These are phyloP conservation scores for Saccopteryx bilineata DNA, from an alignment of 2,113 vertebrate species.

Conservation along the genomic window DNA sequence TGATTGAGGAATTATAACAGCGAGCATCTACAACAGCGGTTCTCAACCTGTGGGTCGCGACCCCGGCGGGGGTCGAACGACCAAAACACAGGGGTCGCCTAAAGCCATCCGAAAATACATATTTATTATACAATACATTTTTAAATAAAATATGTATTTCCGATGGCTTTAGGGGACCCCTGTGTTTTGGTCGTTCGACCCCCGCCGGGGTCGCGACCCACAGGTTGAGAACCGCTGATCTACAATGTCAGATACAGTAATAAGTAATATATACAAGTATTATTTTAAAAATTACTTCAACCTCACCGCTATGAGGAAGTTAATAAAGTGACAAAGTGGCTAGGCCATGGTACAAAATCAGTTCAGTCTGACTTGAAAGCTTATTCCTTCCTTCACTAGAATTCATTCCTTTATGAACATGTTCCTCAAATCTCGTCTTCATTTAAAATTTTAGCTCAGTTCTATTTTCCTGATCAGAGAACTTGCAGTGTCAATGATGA, in stretches of 20 bases:
- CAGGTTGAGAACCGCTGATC: no score
- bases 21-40: no score
- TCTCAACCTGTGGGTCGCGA: no score
- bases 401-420: background rate
- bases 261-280: background rate
- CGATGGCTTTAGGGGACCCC: no score
- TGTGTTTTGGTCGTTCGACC: no score
- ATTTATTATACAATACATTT: no score
- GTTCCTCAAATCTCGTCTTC: background rate
- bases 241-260: conserved; percentile 15
- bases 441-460: conserved; percentile 20
- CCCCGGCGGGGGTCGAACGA: no score
- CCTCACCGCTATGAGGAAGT: conserved; percentile 9
- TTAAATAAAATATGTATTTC: no score
- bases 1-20: conserved; percentile 64
- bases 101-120: no score
- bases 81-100: no score
- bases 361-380: background rate
- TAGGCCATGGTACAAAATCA: background rate
- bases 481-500: conserved; percentile 37
- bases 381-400: background rate
- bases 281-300: conserved; percentile 30
- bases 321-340: background rate
- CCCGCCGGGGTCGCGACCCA: no score
- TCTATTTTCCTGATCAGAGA: background rate